Conservation (phyloP, 1,140 invertebrate species). For the Callitettix versicolor region DNA sequence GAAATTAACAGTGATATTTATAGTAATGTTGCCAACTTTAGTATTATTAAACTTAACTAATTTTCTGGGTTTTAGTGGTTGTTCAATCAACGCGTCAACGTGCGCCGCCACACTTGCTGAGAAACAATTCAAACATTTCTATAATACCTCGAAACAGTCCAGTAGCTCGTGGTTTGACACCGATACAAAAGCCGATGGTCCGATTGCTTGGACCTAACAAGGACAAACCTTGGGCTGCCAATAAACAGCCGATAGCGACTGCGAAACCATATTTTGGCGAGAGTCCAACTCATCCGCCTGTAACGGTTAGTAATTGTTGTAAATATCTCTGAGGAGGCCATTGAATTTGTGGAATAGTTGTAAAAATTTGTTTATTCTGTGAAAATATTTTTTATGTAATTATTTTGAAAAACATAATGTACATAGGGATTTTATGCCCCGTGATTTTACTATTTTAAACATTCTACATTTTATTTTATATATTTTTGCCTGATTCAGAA, state of each 20-base stretch:
- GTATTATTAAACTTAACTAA: too few relatives aligned
- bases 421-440: neutral
- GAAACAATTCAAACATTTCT: constrained; percentile 15
- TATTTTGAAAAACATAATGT: neutral
- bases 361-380: neutral
- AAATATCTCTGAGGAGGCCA: neutral
- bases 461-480: neutral
- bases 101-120: constrained; percentile 1
- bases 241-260: constrained; percentile 13
- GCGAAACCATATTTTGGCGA: constrained; percentile 15
- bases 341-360: neutral
- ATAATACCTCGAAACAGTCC: constrained; percentile 8
- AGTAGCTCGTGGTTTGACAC: neutral
- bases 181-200: neutral
- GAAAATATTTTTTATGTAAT: neutral
- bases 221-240: neutral
- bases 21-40: too few relatives aligned
- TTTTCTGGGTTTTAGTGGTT: constrained; percentile 5
- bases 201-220: constrained; percentile 8
- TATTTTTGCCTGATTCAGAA: too few relatives aligned
- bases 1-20: too few relatives aligned
- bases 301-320: constrained; percentile 3
- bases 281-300: constrained; percentile 7
- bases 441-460: neutral
- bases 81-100: constrained; percentile 11